Evolutionary conservation across 1,140 invertebrate genomes (phyloP), one percentile per base, ranked within the genome.

Genomic region (Stenopsyche tienmushanensis): DNA sequence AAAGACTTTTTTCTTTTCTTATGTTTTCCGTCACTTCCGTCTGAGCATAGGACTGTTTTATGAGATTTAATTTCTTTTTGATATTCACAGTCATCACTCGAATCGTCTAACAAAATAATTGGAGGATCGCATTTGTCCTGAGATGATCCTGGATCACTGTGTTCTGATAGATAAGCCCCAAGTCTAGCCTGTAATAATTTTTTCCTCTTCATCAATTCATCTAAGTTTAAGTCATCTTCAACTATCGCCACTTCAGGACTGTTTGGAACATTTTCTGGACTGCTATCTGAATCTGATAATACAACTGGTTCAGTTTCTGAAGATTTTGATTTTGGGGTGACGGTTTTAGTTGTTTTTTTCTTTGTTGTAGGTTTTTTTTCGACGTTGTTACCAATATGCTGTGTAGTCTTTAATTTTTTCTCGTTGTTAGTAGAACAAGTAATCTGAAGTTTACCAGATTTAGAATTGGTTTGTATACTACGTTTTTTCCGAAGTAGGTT

Each of bases 141-240:
- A 13, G 74, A 63, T 53, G 62, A 73, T 24, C 72, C 67, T 29
- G 72, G 73, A 17, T 72, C 72, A 58, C 79, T 79, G 15, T 76
- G 72, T 53, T 85, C 83, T 1, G 83, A 83, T 72, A 73, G 76
- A 66, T 84, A 85, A 34, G 82, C 83, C 34, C 84, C 84, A 39
- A 88, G 74, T 39, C 84, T 79, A 18, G 85, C 85, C 73, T 88
- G 85, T 59, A 88, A 74, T 17, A 86, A 70, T 74, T 90, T 90
- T 78, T 94, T 94, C 76, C 93, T 91, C 72, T 88, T 88, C 90
- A 93, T 93, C 63, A 94, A 77, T 67, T 94, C 92, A 74, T 94
- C 92, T 5, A 94, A 77, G 77, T 94, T 92, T 64, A 93, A 86
- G 71, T 94, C 92, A 73, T 93, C 90, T 75, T 93, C 90, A 58